Percentiles rank a stretch among this genome's conserved stretches.
Conservation (phyloP, 2,113 vertebrate genomes). For the Aramus guarauna region DNA sequence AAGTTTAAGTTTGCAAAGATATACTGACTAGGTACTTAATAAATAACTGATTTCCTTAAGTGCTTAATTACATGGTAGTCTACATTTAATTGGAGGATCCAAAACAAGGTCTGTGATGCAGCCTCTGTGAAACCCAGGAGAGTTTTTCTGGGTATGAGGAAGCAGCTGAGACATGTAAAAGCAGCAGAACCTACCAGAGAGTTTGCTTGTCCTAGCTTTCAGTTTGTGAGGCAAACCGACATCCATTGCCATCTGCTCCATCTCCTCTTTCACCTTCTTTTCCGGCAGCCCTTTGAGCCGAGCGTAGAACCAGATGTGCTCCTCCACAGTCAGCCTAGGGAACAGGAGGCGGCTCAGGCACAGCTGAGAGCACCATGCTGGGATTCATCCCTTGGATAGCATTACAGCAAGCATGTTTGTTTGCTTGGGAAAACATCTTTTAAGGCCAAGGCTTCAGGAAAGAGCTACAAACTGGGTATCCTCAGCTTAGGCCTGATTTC, state of each 20-base stretch:
- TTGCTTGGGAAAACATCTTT: not conserved
- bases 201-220: constrained; percentile 81
- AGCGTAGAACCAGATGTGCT: constrained; percentile 98
- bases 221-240: constrained; percentile 93
- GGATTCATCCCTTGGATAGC: not conserved
- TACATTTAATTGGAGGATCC: not conserved
- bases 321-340: constrained; percentile 92
- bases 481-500: not conserved
- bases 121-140: not conserved
- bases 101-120: not conserved
- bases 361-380: not conserved
- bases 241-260: constrained; percentile 90
- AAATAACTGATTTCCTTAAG: not conserved
- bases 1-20: not conserved
- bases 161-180: not conserved
- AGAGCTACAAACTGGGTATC: not conserved
- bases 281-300: constrained; percentile 90
- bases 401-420: not conserved
- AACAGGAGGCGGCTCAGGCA: not conserved
- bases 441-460: not conserved
- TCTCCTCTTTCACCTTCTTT: constrained; percentile 86
- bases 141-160: not conserved
- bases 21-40: not conserved
- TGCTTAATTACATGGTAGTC: not conserved
- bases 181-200: constrained; percentile 81